Conservation (phyloP, 53 echinoderm and acorn worm genomes). For the Holothuria scabra region DNA sequence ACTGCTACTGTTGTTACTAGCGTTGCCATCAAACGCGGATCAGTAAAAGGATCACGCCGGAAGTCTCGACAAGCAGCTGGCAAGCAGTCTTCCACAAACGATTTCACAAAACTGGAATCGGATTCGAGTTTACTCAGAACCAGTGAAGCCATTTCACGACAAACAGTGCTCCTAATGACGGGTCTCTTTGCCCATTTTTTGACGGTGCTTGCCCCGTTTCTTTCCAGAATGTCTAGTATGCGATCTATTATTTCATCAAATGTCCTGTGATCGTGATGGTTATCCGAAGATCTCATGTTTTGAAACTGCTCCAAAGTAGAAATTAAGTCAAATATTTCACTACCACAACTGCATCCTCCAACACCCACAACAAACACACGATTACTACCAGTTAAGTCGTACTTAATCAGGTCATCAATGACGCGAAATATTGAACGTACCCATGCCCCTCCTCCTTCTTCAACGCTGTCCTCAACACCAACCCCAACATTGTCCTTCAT, state of each 20-base stretch:
- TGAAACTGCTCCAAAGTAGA: neutral
- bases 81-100: neutral
- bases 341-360: neutral
- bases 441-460: neutral
- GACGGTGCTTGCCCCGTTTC: neutral
- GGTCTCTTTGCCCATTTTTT: neutral
- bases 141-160: neutral
- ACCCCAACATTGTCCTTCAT: neutral
- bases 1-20: too few relatives aligned
- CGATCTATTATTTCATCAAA: neutral
- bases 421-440: neutral
- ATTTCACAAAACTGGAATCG: neutral
- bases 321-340: neutral
- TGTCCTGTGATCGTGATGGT: too few relatives aligned
- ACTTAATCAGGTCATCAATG: neutral
- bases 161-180: neutral
- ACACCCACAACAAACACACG: neutral
- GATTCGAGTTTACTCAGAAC: neutral
- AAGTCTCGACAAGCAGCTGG: neutral
- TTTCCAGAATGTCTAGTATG: conserved; percentile 1
- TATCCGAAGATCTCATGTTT: too few relatives aligned
- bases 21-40: too few relatives aligned
- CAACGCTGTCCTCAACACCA: neutral
- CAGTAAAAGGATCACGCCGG: neutral
- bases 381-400: neutral